These are phyloP conservation scores for Dicroscelio sp. DNA, from an alignment of 2,888 invertebrate species.

Conservation along the genomic window DNA sequence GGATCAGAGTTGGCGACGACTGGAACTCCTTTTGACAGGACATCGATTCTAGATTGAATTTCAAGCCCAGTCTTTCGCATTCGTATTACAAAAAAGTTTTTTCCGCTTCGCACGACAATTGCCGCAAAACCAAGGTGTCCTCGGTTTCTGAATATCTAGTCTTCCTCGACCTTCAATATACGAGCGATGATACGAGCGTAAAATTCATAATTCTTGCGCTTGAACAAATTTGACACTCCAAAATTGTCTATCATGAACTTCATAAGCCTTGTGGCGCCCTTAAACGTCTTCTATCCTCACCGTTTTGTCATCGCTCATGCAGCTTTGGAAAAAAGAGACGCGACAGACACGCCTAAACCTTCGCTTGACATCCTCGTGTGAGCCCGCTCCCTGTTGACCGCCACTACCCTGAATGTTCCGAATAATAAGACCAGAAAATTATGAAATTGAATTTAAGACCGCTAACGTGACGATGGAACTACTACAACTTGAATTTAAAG, in stretches of 20 bases:
- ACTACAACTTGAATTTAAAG: too few species aligned
- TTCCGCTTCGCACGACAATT: conserved; percentile 97
- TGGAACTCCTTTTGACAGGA: conserved; percentile 97
- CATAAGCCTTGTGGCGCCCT: conserved; percentile 99
- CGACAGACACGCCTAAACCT: conserved; percentile 98
- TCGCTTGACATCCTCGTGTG: conserved; percentile 98
- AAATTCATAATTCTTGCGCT: conserved; percentile 98
- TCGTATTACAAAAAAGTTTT: conserved; percentile 98
- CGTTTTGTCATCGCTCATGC: conserved; percentile 98
- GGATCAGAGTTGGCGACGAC: conserved; percentile 96
- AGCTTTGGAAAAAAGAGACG: conserved; percentile 99
- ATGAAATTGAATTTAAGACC: too few species aligned
- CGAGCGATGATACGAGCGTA: conserved; percentile 98
- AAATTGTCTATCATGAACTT: conserved; percentile 99
- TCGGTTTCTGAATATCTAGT: conserved; percentile 98
- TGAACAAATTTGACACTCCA: conserved; percentile 98
- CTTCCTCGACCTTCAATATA: conserved; percentile 97
- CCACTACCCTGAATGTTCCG: conserved; percentile 99
- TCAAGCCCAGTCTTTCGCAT: conserved; percentile 97
- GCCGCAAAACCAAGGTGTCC: conserved; percentile 92
- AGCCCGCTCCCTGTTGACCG: conserved; percentile 97
- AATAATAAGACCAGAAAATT: conserved; percentile 98
- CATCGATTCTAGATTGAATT: conserved; percentile 96
- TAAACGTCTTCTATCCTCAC: conserved; percentile 98
- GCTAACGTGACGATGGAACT: too few species aligned